These are phyloP conservation scores for Drosophila lacertosa DNA, from an alignment of 1,140 invertebrate genomes.

Conservation along the genomic window DNA sequence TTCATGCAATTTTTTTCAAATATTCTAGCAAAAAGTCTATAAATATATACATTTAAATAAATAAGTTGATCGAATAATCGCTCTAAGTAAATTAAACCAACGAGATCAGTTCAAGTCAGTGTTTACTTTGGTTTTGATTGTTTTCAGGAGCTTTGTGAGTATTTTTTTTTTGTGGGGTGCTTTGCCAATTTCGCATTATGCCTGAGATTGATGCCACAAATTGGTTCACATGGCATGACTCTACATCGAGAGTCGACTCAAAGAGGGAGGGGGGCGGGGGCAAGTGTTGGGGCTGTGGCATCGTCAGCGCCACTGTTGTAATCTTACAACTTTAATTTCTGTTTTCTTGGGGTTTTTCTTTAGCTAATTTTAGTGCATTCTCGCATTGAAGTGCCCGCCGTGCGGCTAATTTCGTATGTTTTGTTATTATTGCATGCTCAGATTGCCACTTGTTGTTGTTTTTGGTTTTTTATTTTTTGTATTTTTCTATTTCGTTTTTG, in stretches of 20 bases:
- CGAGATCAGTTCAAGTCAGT: not conserved
- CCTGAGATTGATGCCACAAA: slow-evolving; percentile 84
- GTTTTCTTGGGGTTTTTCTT: slow-evolving; percentile 70
- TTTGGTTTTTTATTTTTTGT: slow-evolving; percentile 10
- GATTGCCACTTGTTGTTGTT: slow-evolving; percentile 48
- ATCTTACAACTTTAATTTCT: slow-evolving; percentile 79
- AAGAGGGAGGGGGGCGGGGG: not conserved
- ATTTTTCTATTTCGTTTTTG: slow-evolving; percentile 45
- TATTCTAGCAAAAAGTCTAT: no score
- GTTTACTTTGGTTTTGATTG: no score
- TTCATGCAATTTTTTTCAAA: no score
- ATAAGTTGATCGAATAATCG: not conserved
- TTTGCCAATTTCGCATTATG: slow-evolving; percentile 77
- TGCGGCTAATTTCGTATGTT: slow-evolving; percentile 68
- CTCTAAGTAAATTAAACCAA: not conserved
- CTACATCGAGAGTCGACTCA: slow-evolving; percentile 22
- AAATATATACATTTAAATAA: no score
- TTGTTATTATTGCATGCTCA: slow-evolving; percentile 69
- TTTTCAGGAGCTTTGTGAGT: slow-evolving; percentile 6
- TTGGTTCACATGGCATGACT: slow-evolving; percentile 81
- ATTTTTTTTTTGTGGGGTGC: slow-evolving; percentile 7
- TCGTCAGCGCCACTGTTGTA: slow-evolving; percentile 62
- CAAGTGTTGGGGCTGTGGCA: slow-evolving; percentile 13
- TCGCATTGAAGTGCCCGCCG: slow-evolving; percentile 68
- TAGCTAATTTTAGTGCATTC: slow-evolving; percentile 77